These are phyloP conservation scores for Synergus laeviventris DNA, from an alignment of 2,888 invertebrate genomes.

Conservation along the genomic window DNA sequence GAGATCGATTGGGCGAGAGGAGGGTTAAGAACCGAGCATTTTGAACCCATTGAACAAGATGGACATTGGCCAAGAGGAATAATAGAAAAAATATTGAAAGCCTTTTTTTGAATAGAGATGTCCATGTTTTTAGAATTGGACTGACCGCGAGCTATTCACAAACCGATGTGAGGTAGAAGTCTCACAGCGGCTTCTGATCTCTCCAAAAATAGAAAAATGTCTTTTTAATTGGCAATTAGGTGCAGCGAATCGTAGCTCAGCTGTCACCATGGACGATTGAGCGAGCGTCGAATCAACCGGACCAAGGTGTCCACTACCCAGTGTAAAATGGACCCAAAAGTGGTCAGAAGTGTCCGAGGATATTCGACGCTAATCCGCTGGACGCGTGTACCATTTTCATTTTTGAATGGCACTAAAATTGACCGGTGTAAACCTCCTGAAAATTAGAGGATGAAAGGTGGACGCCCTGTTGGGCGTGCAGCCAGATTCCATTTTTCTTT, in stretches of 20 bases:
- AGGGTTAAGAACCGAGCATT: neutral
- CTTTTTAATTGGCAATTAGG: constrained; percentile 75
- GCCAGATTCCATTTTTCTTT: constrained; percentile 26
- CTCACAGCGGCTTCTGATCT: neutral
- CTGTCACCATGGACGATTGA: constrained; percentile 58
- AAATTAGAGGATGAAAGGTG: constrained; percentile 54
- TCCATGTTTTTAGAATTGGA: neutral
- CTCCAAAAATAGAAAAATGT: constrained; percentile 60
- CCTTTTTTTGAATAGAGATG: neutral
- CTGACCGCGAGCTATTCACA: constrained; percentile 24
- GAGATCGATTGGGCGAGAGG: neutral
- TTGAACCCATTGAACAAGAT: neutral
- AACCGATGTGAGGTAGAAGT: neutral
- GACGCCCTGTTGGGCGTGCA: constrained; percentile 51
- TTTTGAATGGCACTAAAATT: constrained; percentile 14
- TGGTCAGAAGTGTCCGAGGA: constrained; percentile 48
- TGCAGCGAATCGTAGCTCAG: constrained; percentile 69
- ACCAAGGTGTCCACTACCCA: constrained; percentile 47
- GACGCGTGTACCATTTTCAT: constrained; percentile 53
- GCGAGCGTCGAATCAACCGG: constrained; percentile 47
- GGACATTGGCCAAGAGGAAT: neutral
- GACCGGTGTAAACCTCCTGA: constrained; percentile 25
- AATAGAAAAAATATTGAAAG: neutral
- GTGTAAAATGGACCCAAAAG: constrained; percentile 59
- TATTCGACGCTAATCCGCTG: constrained; percentile 62